phyloP scores from a whole-genome alignment of 2,797 vertebrate genomes.

The Arrhamphus sclerolepis region DNA sequence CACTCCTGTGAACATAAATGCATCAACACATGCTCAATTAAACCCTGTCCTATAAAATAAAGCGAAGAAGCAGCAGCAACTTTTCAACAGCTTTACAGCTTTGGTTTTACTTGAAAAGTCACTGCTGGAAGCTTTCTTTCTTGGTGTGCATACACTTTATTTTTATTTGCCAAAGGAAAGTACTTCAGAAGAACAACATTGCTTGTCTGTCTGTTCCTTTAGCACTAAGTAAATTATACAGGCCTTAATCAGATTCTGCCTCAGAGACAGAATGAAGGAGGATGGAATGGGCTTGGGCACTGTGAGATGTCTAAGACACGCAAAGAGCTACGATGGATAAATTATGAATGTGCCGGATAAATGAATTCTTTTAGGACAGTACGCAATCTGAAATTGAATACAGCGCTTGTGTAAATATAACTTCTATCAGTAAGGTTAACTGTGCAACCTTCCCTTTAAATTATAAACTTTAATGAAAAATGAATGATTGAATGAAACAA shows the following conservation, averaged over 20 bases:
- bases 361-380: background rate
- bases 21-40: constrained; percentile 19
- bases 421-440: too few relatives aligned
- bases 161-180: constrained; percentile 34
- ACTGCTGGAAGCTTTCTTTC: constrained; percentile 9
- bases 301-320: constrained; percentile 13
- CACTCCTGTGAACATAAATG: constrained; percentile 16
- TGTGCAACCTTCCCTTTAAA: too few relatives aligned
- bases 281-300: constrained; percentile 22
- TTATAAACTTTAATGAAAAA: too few relatives aligned
- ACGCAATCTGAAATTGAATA: background rate
- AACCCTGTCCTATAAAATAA: constrained; percentile 38
- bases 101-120: constrained; percentile 10
- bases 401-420: background rate
- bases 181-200: constrained; percentile 52
- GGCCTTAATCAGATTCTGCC: constrained; percentile 65
- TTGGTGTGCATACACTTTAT: constrained; percentile 11
- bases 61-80: constrained; percentile 14
- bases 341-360: constrained; percentile 37
- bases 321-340: constrained; percentile 7
- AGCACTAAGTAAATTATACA: constrained; percentile 55
- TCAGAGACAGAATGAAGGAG: constrained; percentile 42
- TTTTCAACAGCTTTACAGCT: constrained; percentile 34
- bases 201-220: constrained; percentile 45
- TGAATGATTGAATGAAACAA: too few relatives aligned